Evolutionary conservation across 1,140 invertebrate genomes (phyloP), one percentile per base, ranked within the genome.

Genomic region (Drosophila kurseongensis): DNA sequence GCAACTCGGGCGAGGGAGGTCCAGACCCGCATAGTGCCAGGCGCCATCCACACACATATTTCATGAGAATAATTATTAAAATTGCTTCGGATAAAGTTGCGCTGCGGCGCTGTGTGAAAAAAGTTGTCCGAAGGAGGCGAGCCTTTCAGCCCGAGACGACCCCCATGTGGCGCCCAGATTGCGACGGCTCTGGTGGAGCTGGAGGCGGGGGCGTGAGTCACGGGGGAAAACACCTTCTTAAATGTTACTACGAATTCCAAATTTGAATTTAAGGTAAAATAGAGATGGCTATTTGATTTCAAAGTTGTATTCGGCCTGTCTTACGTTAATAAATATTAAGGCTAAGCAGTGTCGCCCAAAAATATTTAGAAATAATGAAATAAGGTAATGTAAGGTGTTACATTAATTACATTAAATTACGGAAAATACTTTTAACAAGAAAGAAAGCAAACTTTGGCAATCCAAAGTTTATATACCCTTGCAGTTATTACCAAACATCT

Each of bases 31-130:
- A 41, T 69, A 61, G 50, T 56, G 75, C 58, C 40, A 55, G 4
- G 40, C 58, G 42, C 52, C 67, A 76, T 51, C 54, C 60, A 75
- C 65, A 58, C 75, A 75, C 52, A 72, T 88, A 83, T 83, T 82
- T 89, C 78, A 88, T 83, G 60, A 89, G 81, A 89, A 89, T 83
- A 89, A 88, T 88, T 88, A 88, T 88, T 88, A 89, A 88, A 88
- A 88, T 88, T 88, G 84, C 80, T 81, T 80, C 63, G 73, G 73
- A 75, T 76, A 76, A 76, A 76, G 61, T 76, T 76, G 51, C 69
- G 45, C 67, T 47, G 61, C 54, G 55, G 23, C 74, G 35, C 79
- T 36, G 57, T 69, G 74, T 58, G 74, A 61, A 77, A 71, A 78
- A 76, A 76, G 62, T 77, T 77, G 62, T 40, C 48, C 63, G 38